These are phyloP conservation scores for Ophraella communa DNA, from an alignment of 2,888 invertebrate species.

Conservation along the genomic window DNA sequence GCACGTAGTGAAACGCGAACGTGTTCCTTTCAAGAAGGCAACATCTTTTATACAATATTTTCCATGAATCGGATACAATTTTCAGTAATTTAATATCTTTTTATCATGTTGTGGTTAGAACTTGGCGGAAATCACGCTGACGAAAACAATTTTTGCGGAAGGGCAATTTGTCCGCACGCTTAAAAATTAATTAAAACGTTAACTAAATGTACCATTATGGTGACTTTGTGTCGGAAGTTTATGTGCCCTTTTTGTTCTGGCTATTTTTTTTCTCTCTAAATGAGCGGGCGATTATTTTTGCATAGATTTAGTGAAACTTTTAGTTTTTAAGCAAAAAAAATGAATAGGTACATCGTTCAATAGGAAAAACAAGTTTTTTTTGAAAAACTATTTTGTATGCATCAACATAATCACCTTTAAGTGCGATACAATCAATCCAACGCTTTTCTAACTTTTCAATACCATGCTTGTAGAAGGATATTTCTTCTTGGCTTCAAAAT, in stretches of 20 bases:
- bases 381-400: too few species aligned
- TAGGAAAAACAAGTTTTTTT: too few species aligned
- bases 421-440: too few species aligned
- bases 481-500: too few species aligned
- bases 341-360: too few species aligned
- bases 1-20: slow-evolving; percentile 24
- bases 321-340: too few species aligned
- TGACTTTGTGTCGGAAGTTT: not conserved
- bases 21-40: slow-evolving; percentile 21
- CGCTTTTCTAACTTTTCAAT: too few species aligned
- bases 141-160: slow-evolving; percentile 17
- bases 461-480: too few species aligned
- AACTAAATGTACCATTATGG: not conserved
- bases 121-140: slow-evolving; percentile 1
- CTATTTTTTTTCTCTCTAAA: too few species aligned
- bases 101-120: slow-evolving; percentile 1
- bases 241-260: not conserved
- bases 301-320: too few species aligned
- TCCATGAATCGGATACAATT: slow-evolving; percentile 23
- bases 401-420: too few species aligned
- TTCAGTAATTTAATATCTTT: slow-evolving; percentile 26
- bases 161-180: slow-evolving; percentile 14
- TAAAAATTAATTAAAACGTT: slow-evolving; percentile 16
- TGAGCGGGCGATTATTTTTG: too few species aligned
- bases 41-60: slow-evolving; percentile 15